Evolutionary conservation across 2,113 vertebrate genomes (phyloP).

Genomic region (Charadrius vociferus): DNA sequence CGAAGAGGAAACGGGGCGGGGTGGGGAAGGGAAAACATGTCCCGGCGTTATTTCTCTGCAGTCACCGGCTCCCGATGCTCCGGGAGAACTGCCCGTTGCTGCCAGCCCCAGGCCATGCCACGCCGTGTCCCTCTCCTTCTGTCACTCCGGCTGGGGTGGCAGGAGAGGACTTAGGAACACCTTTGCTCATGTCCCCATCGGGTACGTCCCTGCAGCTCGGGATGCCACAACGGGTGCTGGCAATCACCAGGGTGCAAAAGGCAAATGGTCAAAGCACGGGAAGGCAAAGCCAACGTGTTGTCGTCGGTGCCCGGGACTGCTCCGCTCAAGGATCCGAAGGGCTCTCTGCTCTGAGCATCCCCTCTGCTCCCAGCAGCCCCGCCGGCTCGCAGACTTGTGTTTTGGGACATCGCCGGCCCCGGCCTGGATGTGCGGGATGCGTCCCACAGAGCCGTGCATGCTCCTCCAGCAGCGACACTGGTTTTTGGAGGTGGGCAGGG

Average conservation of each 20-base stretch:
- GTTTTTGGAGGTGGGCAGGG: neutral
- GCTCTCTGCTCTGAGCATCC: neutral
- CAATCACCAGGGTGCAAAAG: neutral
- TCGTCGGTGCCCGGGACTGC: rapidly evolving
- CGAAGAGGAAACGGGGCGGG: neutral
- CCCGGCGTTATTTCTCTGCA: rapidly evolving
- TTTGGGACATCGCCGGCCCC: rapidly evolving
- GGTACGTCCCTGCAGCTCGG: neutral
- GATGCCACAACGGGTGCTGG: rapidly evolving
- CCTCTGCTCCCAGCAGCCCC: neutral
- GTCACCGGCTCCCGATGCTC: rapidly evolving
- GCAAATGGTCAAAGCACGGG: neutral
- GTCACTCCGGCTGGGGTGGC: rapidly evolving
- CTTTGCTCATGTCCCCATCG: rapidly evolving
- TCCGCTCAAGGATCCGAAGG: neutral
- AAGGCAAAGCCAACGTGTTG: neutral
- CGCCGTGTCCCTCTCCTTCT: rapidly evolving
- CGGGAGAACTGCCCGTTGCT: rapidly evolving
- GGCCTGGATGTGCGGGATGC: neutral
- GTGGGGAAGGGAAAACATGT: neutral
- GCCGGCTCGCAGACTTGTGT: rapidly evolving
- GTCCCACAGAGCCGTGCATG: neutral
- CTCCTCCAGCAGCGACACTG: neutral
- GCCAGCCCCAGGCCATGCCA: neutral
- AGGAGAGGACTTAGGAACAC: neutral